Evolutionary conservation across 1,140 invertebrate species (phyloP).

Genomic region (Prorops nasuta): DNA sequence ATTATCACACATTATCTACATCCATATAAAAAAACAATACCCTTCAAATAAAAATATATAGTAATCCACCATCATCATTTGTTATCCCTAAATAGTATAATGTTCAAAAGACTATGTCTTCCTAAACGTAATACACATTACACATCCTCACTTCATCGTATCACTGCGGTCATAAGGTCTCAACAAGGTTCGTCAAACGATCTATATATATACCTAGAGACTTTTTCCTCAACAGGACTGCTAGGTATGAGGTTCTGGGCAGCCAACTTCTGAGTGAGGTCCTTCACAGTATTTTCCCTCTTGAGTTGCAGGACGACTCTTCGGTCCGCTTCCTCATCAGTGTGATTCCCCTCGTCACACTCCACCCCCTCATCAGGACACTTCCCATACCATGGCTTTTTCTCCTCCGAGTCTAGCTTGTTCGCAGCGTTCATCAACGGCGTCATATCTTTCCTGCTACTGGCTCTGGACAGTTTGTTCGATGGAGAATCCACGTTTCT

Average conservation of each 20-base stretch:
- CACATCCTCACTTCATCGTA: no score
- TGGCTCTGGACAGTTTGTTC: slow-evolving; percentile 51
- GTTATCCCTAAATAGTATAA: no score
- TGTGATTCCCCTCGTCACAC: slow-evolving; percentile 55
- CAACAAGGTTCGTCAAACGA: background rate
- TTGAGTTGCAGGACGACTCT: slow-evolving; percentile 64
- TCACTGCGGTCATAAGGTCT: no score
- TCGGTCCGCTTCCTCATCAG: slow-evolving; percentile 61
- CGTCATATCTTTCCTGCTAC: slow-evolving; percentile 61
- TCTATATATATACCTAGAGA: slow-evolving; percentile 44
- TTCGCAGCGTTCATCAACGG: slow-evolving; percentile 61
- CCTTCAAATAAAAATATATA: no score
- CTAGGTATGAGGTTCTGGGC: slow-evolving; percentile 65
- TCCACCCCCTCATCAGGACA: slow-evolving; percentile 54
- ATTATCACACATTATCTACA: no score
- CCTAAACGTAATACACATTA: no score
- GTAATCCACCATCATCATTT: no score
- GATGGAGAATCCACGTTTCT: slow-evolving; percentile 44
- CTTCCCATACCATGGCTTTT: slow-evolving; percentile 67
- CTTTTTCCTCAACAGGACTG: slow-evolving; percentile 60
- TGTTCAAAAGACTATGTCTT: no score
- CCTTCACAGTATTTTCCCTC: slow-evolving; percentile 79
- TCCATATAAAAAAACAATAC: no score
- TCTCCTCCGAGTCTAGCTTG: slow-evolving; percentile 61
- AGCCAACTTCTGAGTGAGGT: slow-evolving; percentile 80